phyloP scores from a whole-genome alignment of 2,113 vertebrate genomes.

The Ariopsis seemanni region DNA sequence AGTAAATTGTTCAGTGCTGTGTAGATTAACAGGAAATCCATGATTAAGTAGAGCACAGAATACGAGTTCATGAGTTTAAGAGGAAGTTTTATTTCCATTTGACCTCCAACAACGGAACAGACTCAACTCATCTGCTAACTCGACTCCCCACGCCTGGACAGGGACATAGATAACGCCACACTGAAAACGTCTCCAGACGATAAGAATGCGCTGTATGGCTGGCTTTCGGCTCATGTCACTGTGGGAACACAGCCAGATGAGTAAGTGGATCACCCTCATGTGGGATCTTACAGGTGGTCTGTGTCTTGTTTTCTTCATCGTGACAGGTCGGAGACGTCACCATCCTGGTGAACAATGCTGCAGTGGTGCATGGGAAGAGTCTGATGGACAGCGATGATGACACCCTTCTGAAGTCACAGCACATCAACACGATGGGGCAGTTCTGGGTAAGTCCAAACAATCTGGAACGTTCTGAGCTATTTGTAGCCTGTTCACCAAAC shows the following conservation, averaged over 20 bases:
- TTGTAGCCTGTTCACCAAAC: background rate
- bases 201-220: slow-evolving; percentile 47
- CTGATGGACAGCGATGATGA: slow-evolving; percentile 95
- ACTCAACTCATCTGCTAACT: slow-evolving; percentile 39
- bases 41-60: too few species aligned
- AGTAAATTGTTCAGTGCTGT: background rate
- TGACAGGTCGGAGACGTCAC: slow-evolving; percentile 94
- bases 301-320: slow-evolving; percentile 19
- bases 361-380: slow-evolving; percentile 93
- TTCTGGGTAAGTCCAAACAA: slow-evolving; percentile 84
- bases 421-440: slow-evolving; percentile 95
- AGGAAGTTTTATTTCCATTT: slow-evolving; percentile 15
- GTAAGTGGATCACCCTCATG: slow-evolving; percentile 3
- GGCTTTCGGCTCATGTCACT: slow-evolving; percentile 44
- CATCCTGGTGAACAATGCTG: slow-evolving; percentile 96
- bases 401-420: slow-evolving; percentile 93
- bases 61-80: background rate
- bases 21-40: background rate
- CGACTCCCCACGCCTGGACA: slow-evolving; percentile 59
- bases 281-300: background rate
- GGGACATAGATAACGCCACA: slow-evolving; percentile 55
- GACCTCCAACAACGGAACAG: slow-evolving; percentile 41
- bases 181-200: slow-evolving; percentile 59
- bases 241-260: slow-evolving; percentile 39
- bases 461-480: background rate